These are phyloP conservation scores for Parotocinclus haroldoi DNA, from an alignment of 2,797 vertebrate genomes.

Conservation along the genomic window DNA sequence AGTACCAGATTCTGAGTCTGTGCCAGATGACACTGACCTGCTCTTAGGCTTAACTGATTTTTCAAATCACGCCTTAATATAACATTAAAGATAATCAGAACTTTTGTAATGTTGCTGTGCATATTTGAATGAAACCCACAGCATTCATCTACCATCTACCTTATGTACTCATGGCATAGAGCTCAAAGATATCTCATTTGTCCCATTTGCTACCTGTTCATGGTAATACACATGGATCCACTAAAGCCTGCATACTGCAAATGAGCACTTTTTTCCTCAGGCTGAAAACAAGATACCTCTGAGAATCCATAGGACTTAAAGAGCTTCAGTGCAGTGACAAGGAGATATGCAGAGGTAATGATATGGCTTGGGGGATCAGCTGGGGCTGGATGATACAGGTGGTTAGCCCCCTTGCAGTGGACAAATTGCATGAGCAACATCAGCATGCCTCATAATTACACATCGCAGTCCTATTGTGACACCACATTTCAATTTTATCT, in stretches of 20 bases:
- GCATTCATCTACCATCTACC: too few species aligned
- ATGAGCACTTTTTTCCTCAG: conserved; percentile 17
- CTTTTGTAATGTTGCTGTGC: too few species aligned
- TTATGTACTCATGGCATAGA: too few species aligned
- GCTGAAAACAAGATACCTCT: conserved; percentile 49
- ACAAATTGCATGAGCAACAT: conserved; percentile 62
- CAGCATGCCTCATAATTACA: conserved; percentile 65
- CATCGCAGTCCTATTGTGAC: conserved; percentile 50
- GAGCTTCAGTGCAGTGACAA: conserved; percentile 47
- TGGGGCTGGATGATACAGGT: conserved; percentile 64
- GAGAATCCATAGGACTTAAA: conserved; percentile 51
- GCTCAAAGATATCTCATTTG: too few species aligned
- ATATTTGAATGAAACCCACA: too few species aligned
- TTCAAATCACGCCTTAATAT: conserved; percentile 13
- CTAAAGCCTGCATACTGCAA: conserved; percentile 30
- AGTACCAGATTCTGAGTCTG: conserved; percentile 53
- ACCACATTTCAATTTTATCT: conserved; percentile 52
- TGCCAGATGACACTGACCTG: conserved; percentile 39
- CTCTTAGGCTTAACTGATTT: conserved; percentile 21
- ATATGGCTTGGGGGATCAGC: conserved; percentile 62
- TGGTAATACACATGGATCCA: conserved; percentile 38
- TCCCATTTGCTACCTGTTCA: conserved; percentile 35
- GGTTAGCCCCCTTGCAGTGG: conserved; percentile 55
- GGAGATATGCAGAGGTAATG: conserved; percentile 61
- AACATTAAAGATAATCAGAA: not conserved